Evolutionary conservation across 1,140 invertebrate species (phyloP), one percentile per base, ranked within the genome.

Genomic region (Drosophila cardini): DNA sequence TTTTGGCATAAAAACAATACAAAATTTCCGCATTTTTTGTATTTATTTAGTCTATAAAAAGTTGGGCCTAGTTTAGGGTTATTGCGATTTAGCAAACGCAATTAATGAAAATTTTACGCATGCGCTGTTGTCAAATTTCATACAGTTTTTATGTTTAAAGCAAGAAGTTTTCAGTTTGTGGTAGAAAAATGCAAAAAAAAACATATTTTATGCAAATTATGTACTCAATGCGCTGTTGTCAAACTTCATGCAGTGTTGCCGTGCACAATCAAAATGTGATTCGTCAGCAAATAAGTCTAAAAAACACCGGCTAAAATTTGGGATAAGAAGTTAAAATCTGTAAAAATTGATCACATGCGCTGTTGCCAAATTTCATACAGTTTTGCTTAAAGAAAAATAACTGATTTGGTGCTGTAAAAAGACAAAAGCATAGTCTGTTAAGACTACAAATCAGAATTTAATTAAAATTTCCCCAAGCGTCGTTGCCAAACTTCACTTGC

Each of bases 11-110:
- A 36, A 2, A 36, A 15, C 32, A 26, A 62, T n/a, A n/a, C n/a
- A 32, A 63, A 52, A 63, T 63, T 42, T 63, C 62, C 62, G 62
- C 50, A 65, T 55, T 65, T 38, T 16, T 46, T 57, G 30, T 67
- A 32, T 36, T 15, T 40, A 46, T 6, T 9, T 48, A 26, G 18
- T 7, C 4, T 7, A n/a, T 18, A 11, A 26, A 11, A 46, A 16
- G 30, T 34, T 42, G 11, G 13, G 45, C 36, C 43, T 13, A 52
- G 18, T 42, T 38, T 6, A 58, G 58, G 58, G 13, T 60, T 60
- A 26, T 56, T 43, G 42, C 10, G 21, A 42, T 18, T 63, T 40
- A 11, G 40, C 13, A 18, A 21, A 7, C 34, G 2, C 18, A 4
- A 38, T 36, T 3, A 4, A 32, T 4, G 30, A 4, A 7, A 32